These are phyloP conservation scores for Geothlypis trichas DNA, from an alignment of 2,113 vertebrate genomes.

Conservation along the genomic window DNA sequence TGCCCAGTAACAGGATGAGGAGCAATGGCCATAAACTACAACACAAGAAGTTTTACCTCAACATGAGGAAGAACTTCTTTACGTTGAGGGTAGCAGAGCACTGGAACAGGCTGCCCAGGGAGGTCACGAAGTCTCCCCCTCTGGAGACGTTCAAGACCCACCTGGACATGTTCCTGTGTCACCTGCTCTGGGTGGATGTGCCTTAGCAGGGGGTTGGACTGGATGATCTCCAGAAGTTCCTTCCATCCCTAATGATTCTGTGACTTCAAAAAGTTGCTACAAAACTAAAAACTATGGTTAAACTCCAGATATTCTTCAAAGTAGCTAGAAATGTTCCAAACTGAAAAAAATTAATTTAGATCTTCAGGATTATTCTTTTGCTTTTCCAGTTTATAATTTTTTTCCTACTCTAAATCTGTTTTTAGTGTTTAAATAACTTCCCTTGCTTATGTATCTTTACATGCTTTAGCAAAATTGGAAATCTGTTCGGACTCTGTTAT, in stretches of 20 bases:
- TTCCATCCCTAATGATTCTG: neutral
- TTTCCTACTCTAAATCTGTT: neutral
- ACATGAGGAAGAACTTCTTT: too few relatives aligned
- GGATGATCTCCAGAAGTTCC: neutral
- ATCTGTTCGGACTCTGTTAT: neutral
- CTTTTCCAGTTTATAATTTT: neutral
- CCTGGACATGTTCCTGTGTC: neutral
- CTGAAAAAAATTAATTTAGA: neutral
- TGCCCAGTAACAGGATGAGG: too few relatives aligned
- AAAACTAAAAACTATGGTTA: neutral
- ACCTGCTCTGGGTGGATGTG: neutral
- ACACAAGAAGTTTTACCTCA: too few relatives aligned
- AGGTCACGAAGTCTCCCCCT: too few relatives aligned
- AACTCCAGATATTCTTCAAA: neutral
- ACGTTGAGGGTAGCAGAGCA: too few relatives aligned
- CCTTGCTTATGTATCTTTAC: neutral
- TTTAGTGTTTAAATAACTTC: neutral
- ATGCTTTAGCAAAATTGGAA: neutral
- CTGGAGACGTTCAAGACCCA: too few relatives aligned
- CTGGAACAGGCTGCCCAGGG: too few relatives aligned
- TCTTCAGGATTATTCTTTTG: neutral
- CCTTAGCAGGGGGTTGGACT: neutral
- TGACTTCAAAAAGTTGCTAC: neutral
- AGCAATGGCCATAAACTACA: too few relatives aligned
- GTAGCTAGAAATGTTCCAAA: neutral